These are phyloP conservation scores for Neria commutata DNA, from an alignment of 2,888 invertebrate species.

Conservation along the genomic window DNA sequence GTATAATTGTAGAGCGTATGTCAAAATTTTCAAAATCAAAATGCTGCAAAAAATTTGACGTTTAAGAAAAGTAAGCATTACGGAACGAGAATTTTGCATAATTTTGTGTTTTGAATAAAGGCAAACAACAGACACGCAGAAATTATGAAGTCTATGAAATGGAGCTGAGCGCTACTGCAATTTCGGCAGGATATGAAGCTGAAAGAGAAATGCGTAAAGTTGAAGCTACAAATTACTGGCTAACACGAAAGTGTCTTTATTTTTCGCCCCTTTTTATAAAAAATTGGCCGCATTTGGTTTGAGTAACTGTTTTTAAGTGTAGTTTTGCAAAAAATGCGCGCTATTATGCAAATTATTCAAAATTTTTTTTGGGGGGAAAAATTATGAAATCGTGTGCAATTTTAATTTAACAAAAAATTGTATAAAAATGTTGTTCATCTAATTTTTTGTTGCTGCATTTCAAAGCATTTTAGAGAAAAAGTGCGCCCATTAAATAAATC, in stretches of 20 bases:
- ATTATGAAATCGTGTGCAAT: too few species aligned
- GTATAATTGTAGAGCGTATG: not conserved
- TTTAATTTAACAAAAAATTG: too few species aligned
- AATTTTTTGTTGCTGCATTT: not conserved
- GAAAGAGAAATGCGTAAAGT: not conserved
- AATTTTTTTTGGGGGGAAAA: too few species aligned
- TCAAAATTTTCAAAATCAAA: not conserved
- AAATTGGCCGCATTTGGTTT: too few species aligned
- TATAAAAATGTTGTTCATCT: not conserved
- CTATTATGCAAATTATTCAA: too few species aligned
- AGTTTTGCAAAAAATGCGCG: too few species aligned
- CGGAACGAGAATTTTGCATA: too few species aligned
- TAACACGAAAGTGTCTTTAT: too few species aligned
- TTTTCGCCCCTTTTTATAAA: too few species aligned
- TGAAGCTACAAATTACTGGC: not conserved
- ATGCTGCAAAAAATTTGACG: not conserved
- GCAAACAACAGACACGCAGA: too few species aligned
- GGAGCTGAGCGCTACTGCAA: not conserved
- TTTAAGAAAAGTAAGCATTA: not conserved
- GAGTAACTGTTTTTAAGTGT: too few species aligned
- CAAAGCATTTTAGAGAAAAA: not conserved
- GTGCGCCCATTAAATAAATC: not conserved
- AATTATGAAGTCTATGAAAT: constrained; percentile 1
- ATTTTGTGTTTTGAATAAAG: too few species aligned
- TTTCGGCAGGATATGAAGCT: not conserved